A percentile compares a stretch with the other conserved stretches of the same genome.
These are phyloP conservation scores for Rhagium mordax DNA, from an alignment of 2,888 invertebrate species.

Conservation along the genomic window DNA sequence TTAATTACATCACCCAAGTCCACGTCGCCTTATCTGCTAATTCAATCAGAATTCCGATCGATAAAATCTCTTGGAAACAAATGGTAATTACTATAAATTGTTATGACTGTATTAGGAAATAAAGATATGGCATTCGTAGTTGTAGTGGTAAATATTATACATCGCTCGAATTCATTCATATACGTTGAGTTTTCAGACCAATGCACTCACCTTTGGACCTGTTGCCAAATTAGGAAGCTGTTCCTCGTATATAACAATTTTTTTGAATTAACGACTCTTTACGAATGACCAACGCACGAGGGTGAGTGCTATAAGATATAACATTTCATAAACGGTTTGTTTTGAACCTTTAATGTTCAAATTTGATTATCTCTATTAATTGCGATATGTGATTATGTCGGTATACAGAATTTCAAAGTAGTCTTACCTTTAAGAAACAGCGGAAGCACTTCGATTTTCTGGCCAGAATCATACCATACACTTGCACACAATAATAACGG, in stretches of 20 bases:
- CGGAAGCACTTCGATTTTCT: no score
- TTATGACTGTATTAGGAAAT: neutral
- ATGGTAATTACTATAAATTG: constrained; percentile 10
- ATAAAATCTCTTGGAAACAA: constrained; percentile 1
- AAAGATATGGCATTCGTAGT: neutral
- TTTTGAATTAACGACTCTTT: no score
- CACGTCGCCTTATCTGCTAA: neutral
- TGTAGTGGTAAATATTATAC: constrained; percentile 9
- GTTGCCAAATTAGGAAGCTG: constrained; percentile 1
- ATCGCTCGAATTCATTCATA: neutral
- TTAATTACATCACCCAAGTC: neutral
- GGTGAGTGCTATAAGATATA: no score
- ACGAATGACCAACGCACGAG: no score
- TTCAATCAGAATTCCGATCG: neutral
- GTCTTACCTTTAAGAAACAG: no score
- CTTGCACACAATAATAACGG: no score
- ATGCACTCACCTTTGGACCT: neutral
- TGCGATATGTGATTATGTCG: no score
- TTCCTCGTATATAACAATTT: neutral
- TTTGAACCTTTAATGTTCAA: no score
- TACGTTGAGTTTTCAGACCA: neutral
- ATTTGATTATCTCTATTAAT: no score
- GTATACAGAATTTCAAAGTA: no score
- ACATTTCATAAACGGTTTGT: no score
- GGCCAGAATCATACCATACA: no score